Base-by-base conservation (phyloP, 2,113 vertebrate genomes). In the Acrocephalus kingi region DNA sequence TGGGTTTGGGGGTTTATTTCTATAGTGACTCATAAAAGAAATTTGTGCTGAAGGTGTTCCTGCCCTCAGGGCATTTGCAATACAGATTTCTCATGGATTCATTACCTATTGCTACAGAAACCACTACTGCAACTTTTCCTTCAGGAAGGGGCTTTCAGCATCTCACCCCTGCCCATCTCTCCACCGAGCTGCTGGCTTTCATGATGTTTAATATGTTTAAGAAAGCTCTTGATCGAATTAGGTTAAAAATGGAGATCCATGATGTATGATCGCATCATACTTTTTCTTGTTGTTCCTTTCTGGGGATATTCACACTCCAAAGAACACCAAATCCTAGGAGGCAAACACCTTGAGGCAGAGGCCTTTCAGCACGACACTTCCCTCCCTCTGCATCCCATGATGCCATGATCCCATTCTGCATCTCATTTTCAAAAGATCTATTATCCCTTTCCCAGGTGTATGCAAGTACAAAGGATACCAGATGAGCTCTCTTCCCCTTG, bases 401-500 rank as follows among this genome's bases (percentile, higher is more conserved):
- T 35, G 35, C 35, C 39, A 31, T 6, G 16, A 71, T 94, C 62
- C 72, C 22, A 23, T 35, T 69, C 59, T 37, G 16, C 55, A 66
- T 20, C 58, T 92, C 62, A n/a, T 76, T 63, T 58, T 31, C 48
- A 45, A 45, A 84, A 45, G 71, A 41, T 61, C 58, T 2, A 2
- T 56, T 45, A 4, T 35, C 55, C 56, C 17, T 71, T 84, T 87
- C 64, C 39, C 76, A 84, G 51, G 58, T 58, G 45, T 10, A 46
- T 11, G 18, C 2, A 1, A 67, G 27, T 31, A 89, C 55, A 89
- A 81, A 86, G 84, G 68, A 30, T 14, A 54, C 5, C 56, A 77
- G 56, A 77, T 31, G 45, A 91, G 35, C 52, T 91, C 93, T 86
- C 84, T 79, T 77, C 33, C 55, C 54, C 67, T 90, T 56, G 39